Conservation (phyloP, 2,797 vertebrate genomes). For the Botia almorhae region DNA sequence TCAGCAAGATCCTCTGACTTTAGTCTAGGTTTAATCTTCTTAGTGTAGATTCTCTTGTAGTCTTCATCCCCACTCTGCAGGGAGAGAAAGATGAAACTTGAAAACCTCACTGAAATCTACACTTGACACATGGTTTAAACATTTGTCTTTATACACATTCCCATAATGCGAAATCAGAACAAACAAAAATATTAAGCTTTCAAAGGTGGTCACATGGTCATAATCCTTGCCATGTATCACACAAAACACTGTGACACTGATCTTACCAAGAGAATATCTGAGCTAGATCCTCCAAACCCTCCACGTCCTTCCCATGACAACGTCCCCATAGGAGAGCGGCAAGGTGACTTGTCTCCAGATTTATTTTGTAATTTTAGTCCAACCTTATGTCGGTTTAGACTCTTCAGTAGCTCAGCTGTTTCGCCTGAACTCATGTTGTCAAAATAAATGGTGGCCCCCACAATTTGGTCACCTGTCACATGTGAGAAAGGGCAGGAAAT, state of each 20-base stretch:
- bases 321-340: constrained; percentile 82
- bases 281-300: constrained; percentile 77
- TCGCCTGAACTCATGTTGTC: constrained; percentile 92
- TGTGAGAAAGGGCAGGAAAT: neutral
- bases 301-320: constrained; percentile 78
- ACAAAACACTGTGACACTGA: neutral
- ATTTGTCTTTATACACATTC: neutral
- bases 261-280: constrained; percentile 90
- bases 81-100: constrained; percentile 43
- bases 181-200: neutral
- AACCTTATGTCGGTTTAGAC: constrained; percentile 88
- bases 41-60: constrained; percentile 91
- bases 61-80: constrained; percentile 91
- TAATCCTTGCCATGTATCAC: too few species aligned
- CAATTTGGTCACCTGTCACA: constrained; percentile 89
- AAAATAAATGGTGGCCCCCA: constrained; percentile 94
- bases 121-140: neutral
- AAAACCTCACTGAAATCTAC: neutral
- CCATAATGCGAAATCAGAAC: neutral
- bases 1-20: constrained; percentile 86
- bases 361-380: constrained; percentile 92
- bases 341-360: constrained; percentile 85
- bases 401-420: constrained; percentile 87
- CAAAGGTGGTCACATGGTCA: neutral
- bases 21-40: constrained; percentile 94